Evolutionary conservation across 1,140 invertebrate species (phyloP), one percentile per base, ranked within the genome.

Genomic region (Matsumurasca onukii): DNA sequence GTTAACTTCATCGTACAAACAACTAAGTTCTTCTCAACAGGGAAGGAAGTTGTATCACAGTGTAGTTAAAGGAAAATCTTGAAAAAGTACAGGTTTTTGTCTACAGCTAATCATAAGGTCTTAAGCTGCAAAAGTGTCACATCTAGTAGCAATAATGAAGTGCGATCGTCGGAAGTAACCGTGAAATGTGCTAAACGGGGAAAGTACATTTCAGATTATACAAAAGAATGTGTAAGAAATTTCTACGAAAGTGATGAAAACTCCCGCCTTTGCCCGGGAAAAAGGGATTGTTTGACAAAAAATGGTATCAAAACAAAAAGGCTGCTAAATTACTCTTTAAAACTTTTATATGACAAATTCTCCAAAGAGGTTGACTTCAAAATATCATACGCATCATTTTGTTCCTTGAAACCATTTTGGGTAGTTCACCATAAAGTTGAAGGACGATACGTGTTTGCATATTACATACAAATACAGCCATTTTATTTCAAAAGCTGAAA

Each of bases 261-360:
- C n/a, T n/a, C n/a, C n/a, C n/a, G n/a, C n/a, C n/a, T n/a, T n/a
- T n/a, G n/a, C n/a, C 74, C 75, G 13, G 74, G 75, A 49, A 69
- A 74, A 70, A 74, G 70, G 48, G 74, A 76, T 65, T 63, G 31
- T 24, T 71, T 77, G 45, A 70, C 71, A 31, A 65, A 64, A 73
- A 73, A 22, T 73, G 74, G 34, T 49, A 67, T 59, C 70, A 69
- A 22, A 72, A 71, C 9, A 75, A 76, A 70, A 49, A 71, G 31
- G 71, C 66, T 69, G 73, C 77, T n/a, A n/a, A n/a, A n/a, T n/a
- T 48, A 52, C n/a, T n/a, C 70, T 73, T 59, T 70, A 70, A 24
- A 67, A 72, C 25, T 70, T 73, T 67, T 73, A 77, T 59, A 63
- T 55, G 69, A 74, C 64, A 49, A 69, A 20, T 51, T 12, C 49